Conservation (phyloP, 2,113 vertebrate species). For the Probosciger aterrimus region DNA sequence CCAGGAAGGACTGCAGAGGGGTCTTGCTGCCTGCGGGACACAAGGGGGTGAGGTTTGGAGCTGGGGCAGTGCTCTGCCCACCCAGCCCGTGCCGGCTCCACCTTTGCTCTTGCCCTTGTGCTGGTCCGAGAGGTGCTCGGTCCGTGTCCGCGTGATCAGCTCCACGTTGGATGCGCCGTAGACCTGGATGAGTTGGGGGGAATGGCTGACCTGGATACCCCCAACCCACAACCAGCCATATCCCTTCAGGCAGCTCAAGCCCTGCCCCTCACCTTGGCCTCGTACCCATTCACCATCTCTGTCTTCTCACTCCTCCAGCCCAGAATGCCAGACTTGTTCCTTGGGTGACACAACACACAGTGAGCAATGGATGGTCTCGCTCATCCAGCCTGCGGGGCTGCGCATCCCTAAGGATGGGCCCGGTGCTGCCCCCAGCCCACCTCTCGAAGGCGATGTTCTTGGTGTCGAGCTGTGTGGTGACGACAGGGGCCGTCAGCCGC, state of each 20-base stretch:
- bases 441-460: conserved; percentile 97
- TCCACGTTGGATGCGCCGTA: conserved; percentile 97
- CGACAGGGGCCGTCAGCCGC: conserved; percentile 87
- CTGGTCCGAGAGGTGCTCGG: conserved; percentile 93
- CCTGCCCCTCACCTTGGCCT: conserved; percentile 87
- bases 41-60: background rate
- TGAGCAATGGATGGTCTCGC: background rate
- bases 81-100: conserved; percentile 22
- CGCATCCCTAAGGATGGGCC: accelerated
- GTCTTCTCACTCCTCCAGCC: conserved; percentile 98
- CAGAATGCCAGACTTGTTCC: conserved; percentile 96
- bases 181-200: conserved; percentile 73
- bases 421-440: conserved; percentile 55
- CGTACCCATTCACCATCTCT: conserved; percentile 92
- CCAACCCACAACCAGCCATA: accelerated
- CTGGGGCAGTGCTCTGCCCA: accelerated
- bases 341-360: conserved; percentile 41
- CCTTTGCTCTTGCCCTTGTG: conserved; percentile 96
- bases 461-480: conserved; percentile 95
- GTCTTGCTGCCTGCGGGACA: conserved; percentile 87
- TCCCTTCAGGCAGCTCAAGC: accelerated
- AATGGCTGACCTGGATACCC: background rate
- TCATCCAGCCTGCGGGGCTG: background rate
- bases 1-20: conserved; percentile 94
- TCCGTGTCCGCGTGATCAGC: conserved; percentile 94